Evolutionary conservation across 2,888 invertebrate genomes (phyloP), one percentile per base, ranked within the genome.

Genomic region (Latheticus oryzae): DNA sequence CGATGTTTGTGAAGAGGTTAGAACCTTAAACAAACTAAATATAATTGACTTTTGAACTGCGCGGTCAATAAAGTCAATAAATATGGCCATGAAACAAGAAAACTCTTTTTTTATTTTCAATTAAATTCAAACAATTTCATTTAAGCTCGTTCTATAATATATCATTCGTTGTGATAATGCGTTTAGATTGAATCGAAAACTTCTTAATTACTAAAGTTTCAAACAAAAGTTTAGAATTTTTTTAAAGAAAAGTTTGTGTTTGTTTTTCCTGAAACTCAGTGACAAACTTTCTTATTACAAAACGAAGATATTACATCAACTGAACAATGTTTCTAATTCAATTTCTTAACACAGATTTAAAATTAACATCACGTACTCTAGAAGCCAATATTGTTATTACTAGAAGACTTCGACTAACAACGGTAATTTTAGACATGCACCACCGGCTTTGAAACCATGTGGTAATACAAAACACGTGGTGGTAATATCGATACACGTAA

Each of bases 41-140:
- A 54, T 28, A 54, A 26, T 38, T 54, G 38, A 23, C 54, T 30
- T 12, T 32, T 37, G 37, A 47, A 55, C 35, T 35, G 13, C 4
- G 12, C 38, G 30, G 51, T 38, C 38, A 37, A 19, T 26, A 12
- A 50, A 50, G 38, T 54, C 13, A 55, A 55, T 47, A 8, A 21
- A 47, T 47, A 35, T 47, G 55, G 13, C 47, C 47, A 23, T 54
- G 54, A 37, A 54, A 38, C 21, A 19, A 35, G 45, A 35, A 54
- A 54, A n/a, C n/a, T n/a, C n/a, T n/a, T n/a, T n/a, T n/a, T n/a
- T n/a, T 23, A 26, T 26, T 28, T 12, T 28, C 7, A 37, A 35
- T 37, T 37, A 37, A 35, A 50, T 37, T 26, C n/a, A 37, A 37
- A 26, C 37, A 5, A 17, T 50, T 50, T 37, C 26, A 38, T 47